Evolutionary conservation across 2,797 vertebrate species (phyloP), one percentile per base, ranked within the genome.

Genomic region (Gallinago nigripennis): DNA sequence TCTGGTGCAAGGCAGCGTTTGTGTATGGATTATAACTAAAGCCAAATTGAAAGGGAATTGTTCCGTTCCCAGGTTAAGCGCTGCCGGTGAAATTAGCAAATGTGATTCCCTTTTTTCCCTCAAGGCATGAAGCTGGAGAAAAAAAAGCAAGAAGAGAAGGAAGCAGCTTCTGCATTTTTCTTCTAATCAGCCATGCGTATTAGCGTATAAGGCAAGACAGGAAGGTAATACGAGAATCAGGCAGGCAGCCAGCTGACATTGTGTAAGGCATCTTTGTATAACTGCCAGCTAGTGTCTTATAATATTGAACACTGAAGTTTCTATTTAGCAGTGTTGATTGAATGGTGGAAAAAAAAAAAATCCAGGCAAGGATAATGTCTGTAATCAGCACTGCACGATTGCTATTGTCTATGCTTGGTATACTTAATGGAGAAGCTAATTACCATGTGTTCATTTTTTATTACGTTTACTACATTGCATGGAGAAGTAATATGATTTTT

Each of bases 351-450:
- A 92, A 95, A 96, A 94, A 94, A 96, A 95, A 96, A 90, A 94
- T 88, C 43, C 80, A 96, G 88, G 90, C 96, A 96, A 95, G 92
- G 91, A 95, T 97, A 97, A 97, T 95, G 95, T 95, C 94, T 95
- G 90, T 95, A 97, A 98, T 97, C 96, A 97, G 91, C 90, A 94
- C 82, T 88, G 90, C 66, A 90, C 54, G 84, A 94, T 27, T 95
- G 86, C 94, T 96, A 96, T 96, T 98, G 95, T 95, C 79, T 95
- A 46, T 96, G 89, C 91, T 97, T 97, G 94, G 91, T 95, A 92
- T 90, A 94, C 76, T 97, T 97, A 95, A 96, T 96, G 76, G 94
- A 97, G 96, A 95, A 97, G 70, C 81, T 95, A 97, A 98, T 97
- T 97, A 95, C 83, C 86, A 50, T 88, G 94, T 97, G 96, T 94